A percentile compares a stretch with the other conserved stretches of the same genome.
Evolutionary conservation across 2,797 vertebrate genomes (phyloP).

Genomic region (Cynopterus sphinx): DNA sequence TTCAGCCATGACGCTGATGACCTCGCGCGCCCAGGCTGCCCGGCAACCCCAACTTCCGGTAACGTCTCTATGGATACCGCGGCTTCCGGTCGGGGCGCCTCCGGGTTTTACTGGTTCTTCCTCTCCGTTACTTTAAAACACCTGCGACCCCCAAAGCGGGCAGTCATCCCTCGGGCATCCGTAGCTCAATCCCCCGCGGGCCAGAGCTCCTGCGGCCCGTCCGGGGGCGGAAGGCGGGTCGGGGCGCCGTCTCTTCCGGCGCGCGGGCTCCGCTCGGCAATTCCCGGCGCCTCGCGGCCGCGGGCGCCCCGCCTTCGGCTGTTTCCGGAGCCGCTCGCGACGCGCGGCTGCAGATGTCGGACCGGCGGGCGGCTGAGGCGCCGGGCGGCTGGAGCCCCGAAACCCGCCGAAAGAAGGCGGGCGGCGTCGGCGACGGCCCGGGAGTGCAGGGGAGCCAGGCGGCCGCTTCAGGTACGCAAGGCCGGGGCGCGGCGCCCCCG

Average conservation of each 20-base stretch:
- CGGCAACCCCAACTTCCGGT: conserved; percentile 68
- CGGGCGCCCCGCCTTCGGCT: conserved; percentile 65
- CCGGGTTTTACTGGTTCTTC: not conserved
- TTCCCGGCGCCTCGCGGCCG: not conserved
- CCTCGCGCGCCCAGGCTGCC: not conserved
- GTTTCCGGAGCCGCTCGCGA: conserved; percentile 71
- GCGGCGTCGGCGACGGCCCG: conserved; percentile 33
- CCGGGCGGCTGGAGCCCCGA: conserved; percentile 40
- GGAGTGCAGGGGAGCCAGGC: conserved; percentile 52
- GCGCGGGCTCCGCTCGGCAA: not conserved
- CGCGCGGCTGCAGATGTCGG: conserved; percentile 71
- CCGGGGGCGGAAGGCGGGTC: too few relatives aligned
- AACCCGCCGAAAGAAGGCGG: conserved; percentile 41
- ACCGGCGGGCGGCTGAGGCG: not conserved
- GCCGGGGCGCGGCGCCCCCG: not conserved
- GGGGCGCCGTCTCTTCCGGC: not conserved
- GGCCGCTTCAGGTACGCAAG: conserved; percentile 71
- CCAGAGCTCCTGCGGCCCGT: not conserved
- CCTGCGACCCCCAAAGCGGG: not conserved
- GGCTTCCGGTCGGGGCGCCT: conserved; percentile 72
- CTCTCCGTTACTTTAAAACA: not conserved
- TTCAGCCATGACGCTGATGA: conserved; percentile 4
- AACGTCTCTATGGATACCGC: conserved; percentile 85
- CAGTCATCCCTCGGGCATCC: not conserved
- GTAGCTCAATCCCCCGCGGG: not conserved